Percentiles rank a stretch among this genome's conserved stretches.
These are phyloP conservation scores for Pyrgus malvae DNA, from an alignment of 2,888 invertebrate species.

Conservation along the genomic window DNA sequence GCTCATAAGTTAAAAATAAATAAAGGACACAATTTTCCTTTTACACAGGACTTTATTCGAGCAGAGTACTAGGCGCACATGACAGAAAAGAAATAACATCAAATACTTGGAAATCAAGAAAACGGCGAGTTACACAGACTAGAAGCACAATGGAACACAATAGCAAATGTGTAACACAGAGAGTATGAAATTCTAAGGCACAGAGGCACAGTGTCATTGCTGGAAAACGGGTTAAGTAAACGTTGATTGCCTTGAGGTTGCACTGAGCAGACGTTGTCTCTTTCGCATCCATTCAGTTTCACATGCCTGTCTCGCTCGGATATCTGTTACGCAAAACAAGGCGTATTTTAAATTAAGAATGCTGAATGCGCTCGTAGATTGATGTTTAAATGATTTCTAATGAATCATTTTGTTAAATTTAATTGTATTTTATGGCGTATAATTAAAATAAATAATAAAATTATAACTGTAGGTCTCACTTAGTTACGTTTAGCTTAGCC, in stretches of 20 bases:
- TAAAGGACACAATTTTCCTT: conserved; percentile 30
- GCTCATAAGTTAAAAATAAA: background rate
- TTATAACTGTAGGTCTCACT: too few relatives aligned
- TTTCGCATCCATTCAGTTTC: conserved; percentile 35
- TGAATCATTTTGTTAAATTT: conserved; percentile 33
- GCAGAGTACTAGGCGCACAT: conserved; percentile 58
- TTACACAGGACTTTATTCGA: conserved; percentile 47
- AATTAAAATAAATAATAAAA: background rate
- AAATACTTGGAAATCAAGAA: conserved; percentile 66
- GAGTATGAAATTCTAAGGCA: conserved; percentile 14
- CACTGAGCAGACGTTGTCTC: conserved; percentile 46
- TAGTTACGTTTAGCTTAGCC: too few relatives aligned
- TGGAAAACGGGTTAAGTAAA: conserved; percentile 69
- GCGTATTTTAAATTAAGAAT: conserved; percentile 50
- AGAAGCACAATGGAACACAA: conserved; percentile 38
- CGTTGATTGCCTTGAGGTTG: conserved; percentile 76
- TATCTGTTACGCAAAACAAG: conserved; percentile 43
- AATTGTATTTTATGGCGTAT: conserved; percentile 5
- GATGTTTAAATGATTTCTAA: conserved; percentile 42
- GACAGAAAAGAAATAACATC: conserved; percentile 56
- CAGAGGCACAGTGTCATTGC: conserved; percentile 45
- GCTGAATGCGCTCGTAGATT: conserved; percentile 49
- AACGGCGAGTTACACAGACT: conserved; percentile 44
- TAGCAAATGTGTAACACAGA: conserved; percentile 33
- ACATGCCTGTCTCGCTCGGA: conserved; percentile 50